Evolutionary conservation across 53 echinoderm and acorn worm species (phyloP), one percentile per base, ranked within the genome.

Genomic region (Crossaster papposus): DNA sequence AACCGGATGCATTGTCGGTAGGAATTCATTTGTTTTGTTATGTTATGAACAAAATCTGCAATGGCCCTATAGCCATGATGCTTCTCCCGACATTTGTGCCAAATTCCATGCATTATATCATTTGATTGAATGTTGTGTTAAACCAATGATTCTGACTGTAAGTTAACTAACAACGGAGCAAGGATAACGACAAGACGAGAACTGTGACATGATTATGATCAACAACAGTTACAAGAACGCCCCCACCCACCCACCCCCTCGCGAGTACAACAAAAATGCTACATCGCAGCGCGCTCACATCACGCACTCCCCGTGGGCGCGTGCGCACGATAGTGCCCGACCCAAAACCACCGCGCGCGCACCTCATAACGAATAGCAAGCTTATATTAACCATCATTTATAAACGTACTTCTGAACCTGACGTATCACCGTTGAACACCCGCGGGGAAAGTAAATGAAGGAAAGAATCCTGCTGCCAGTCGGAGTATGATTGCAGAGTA

Each of bases 151-250:
- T n/a, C n/a, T n/a, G n/a, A n/a, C n/a, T n/a, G n/a, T n/a, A 14
- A 3, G 58, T 0, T 58, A 17, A 2, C 68, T 81, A 12, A 81
- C 58, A 32, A 17, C 81, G 7, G n/a, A 58, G 81, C 81, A 7
- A 34, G 81, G 64, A 81, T 81, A 58, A 63, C 54, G 14, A 30
- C 55, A 81, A n/a, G 11, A 7, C 34, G 24, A 17, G 68, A 15
- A 0, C 35, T 28, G 18, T 81, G 81, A 81, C 34, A 34, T 55
- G 81, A 62, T 81, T n/a, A n/a, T n/a, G n/a, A n/a, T n/a, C 81
- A 81, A 81, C 81, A 5, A 79, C 17, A 22, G 18, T 63, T 22
- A 36, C 62, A 62, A 63, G 31, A 81, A 81, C 53, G 29, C 51
- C 24, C 29, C 51, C 15, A 79, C 12, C 50, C 24, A 53, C 51